Percentiles rank a stretch among this genome's conserved stretches.
Conservation (phyloP, 92 coral and sea anemone genomes). For the Phymanthus crucifer region DNA sequence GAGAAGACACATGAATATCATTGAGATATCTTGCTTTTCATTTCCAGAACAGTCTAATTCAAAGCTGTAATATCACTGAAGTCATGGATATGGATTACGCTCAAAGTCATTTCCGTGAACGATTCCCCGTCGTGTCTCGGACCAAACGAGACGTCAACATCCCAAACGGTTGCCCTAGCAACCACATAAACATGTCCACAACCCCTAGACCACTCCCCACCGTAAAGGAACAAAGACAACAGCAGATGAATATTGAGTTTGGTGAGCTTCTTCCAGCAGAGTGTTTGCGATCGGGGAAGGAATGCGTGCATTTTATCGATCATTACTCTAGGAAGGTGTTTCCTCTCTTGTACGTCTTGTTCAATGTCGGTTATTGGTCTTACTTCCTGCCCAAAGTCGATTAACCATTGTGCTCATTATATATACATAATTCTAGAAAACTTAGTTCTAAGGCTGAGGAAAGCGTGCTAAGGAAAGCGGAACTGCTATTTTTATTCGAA, state of each 20-base stretch:
- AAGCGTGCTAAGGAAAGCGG: neutral
- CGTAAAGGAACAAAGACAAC: neutral
- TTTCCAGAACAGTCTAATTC: conserved; percentile 14
- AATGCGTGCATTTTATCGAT: conserved; percentile 65
- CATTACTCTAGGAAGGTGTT: conserved; percentile 70
- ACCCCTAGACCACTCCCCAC: neutral
- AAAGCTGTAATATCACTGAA: conserved; percentile 24
- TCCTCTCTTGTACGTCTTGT: conserved; percentile 67
- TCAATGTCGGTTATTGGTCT: conserved; percentile 81
- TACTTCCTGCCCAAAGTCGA: conserved; percentile 63
- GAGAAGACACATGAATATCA: too few relatives aligned
- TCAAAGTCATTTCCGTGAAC: conserved; percentile 37
- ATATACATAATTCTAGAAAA: neutral
- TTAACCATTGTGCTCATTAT: neutral
- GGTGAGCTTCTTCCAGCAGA: conserved; percentile 30
- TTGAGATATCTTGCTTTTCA: neutral
- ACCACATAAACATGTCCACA: neutral
- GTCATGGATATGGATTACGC: conserved; percentile 55
- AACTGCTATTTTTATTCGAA: too few relatives aligned
- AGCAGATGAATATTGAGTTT: conserved; percentile 5
- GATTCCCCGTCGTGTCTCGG: conserved; percentile 14
- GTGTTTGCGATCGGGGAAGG: conserved; percentile 6
- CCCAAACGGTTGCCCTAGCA: conserved; percentile 21
- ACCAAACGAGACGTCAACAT: conserved; percentile 22
- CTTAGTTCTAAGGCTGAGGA: neutral